Evolutionary conservation across 2,888 invertebrate species (phyloP).

Genomic region (Theretra japonica): DNA sequence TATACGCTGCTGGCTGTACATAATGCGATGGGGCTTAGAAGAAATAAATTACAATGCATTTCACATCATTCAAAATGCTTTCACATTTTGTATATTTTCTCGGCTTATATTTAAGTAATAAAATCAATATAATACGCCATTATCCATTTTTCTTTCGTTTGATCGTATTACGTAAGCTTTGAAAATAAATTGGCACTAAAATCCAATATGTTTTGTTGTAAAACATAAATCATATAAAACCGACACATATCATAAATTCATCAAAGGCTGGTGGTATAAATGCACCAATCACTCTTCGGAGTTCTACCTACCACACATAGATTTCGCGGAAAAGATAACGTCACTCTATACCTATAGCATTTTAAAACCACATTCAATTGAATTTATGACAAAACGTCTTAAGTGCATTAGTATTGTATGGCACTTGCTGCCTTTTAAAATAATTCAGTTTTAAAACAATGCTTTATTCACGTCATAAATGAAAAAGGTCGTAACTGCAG

Average conservation of each 20-base stretch:
- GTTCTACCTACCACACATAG: conserved; percentile 2
- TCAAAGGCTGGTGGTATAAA: background rate
- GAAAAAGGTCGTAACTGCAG: conserved; percentile 10
- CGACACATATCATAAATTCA: conserved; percentile 14
- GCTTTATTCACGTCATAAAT: background rate
- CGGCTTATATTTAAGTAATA: background rate
- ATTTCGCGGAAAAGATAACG: conserved; percentile 22
- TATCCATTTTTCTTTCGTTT: background rate
- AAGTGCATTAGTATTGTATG: background rate
- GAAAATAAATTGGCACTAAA: background rate
- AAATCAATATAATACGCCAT: background rate
- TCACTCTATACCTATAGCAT: conserved; percentile 2
- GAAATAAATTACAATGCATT: background rate
- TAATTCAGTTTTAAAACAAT: conserved; percentile 1
- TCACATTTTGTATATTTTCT: background rate
- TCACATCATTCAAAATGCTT: background rate
- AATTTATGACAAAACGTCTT: background rate
- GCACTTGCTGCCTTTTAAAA: conserved; percentile 1
- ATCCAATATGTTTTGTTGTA: background rate
- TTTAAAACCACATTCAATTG: background rate
- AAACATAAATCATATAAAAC: background rate
- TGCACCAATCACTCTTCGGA: conserved; percentile 13
- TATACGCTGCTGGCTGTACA: background rate
- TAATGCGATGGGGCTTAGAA: background rate
- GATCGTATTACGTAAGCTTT: background rate